phyloP scores from a whole-genome alignment of 2,888 invertebrate genomes.

The Cenopis cana region DNA sequence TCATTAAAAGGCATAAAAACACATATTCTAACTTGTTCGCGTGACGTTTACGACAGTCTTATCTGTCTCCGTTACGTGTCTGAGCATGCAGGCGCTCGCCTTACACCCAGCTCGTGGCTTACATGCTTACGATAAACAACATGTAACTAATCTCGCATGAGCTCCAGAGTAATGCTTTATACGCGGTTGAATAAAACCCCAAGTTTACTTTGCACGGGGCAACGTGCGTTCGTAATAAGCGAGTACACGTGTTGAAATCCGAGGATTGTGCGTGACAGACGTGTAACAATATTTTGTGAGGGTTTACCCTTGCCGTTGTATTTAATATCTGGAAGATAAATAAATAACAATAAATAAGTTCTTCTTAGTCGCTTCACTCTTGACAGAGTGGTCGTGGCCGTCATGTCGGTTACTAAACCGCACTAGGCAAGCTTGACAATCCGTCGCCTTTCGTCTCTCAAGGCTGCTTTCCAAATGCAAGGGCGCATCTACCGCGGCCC shows the following conservation, averaged over 20 bases:
- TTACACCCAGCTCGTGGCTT: slow-evolving; percentile 32
- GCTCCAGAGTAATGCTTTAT: slow-evolving; percentile 37
- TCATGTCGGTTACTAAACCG: too few relatives aligned
- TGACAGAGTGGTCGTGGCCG: too few relatives aligned
- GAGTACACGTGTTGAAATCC: slow-evolving; percentile 1
- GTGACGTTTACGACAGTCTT: slow-evolving; percentile 35
- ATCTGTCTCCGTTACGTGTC: slow-evolving; percentile 40
- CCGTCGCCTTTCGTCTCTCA: too few relatives aligned
- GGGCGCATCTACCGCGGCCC: too few relatives aligned
- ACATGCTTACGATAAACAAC: slow-evolving; percentile 42
- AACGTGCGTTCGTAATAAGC: slow-evolving; percentile 21
- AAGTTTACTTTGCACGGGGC: slow-evolving; percentile 25
- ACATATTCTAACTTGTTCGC: slow-evolving; percentile 15
- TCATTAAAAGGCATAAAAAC: slow-evolving; percentile 8
- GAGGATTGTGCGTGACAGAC: not conserved
- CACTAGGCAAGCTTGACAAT: too few relatives aligned
- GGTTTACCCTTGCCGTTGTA: not conserved
- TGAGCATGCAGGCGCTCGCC: slow-evolving; percentile 29
- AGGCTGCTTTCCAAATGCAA: too few relatives aligned
- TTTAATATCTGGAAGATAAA: too few relatives aligned
- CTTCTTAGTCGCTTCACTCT: too few relatives aligned
- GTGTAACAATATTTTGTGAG: not conserved
- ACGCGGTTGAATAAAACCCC: slow-evolving; percentile 37
- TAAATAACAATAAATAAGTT: too few relatives aligned
- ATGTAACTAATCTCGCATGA: slow-evolving; percentile 40